These are phyloP conservation scores for Megaceryle torquata DNA, from an alignment of 2,113 vertebrate species.

Conservation along the genomic window DNA sequence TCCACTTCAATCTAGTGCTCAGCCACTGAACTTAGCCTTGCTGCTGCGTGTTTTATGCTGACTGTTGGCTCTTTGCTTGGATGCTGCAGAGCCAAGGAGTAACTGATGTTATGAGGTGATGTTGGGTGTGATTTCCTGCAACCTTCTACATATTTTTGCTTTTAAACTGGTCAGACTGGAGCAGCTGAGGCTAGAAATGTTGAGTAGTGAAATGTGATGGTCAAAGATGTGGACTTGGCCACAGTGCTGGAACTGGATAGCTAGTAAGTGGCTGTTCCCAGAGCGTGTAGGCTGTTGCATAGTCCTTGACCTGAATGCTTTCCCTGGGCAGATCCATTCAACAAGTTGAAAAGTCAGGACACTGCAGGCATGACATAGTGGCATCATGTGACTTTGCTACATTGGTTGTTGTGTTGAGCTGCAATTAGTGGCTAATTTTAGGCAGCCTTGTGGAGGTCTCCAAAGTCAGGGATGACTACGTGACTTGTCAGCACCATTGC, in stretches of 20 bases:
- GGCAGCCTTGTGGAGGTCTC: not conserved
- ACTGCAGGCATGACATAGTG: not conserved
- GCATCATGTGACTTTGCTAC: not conserved
- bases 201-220: not conserved
- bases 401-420: not conserved
- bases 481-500: not conserved
- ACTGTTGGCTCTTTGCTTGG: not conserved
- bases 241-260: not conserved
- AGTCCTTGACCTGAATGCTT: not conserved
- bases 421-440: not conserved
- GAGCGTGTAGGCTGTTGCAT: not conserved
- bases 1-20: too few species aligned
- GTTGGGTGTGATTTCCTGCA: not conserved
- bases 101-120: not conserved
- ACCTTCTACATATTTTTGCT: accelerated
- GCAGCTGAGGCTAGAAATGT: not conserved
- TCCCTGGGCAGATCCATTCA: not conserved
- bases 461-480: not conserved
- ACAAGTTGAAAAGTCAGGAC: not conserved
- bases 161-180: not conserved
- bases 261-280: not conserved
- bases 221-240: not conserved
- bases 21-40: not conserved
- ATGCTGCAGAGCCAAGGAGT: not conserved
- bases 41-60: not conserved